Conservation (phyloP, 2,888 invertebrate genomes). For the Cerceris rybyensis region DNA sequence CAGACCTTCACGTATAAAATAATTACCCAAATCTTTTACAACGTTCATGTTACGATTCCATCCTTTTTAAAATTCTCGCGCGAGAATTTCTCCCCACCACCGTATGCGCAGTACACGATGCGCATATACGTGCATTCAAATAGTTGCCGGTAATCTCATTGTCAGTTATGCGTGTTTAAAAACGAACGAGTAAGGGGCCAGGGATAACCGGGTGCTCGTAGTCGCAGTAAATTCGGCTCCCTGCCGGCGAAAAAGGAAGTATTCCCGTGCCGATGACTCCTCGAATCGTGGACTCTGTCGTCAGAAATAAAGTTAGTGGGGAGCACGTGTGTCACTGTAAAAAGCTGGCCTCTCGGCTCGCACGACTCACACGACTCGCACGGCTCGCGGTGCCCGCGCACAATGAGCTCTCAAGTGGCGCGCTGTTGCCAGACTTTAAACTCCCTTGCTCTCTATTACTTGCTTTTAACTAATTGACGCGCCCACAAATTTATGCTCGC, state of each 20-base stretch:
- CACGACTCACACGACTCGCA: constrained; percentile 30
- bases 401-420: constrained; percentile 57
- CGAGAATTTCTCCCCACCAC: too few species aligned
- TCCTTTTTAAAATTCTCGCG: too few species aligned
- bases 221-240: constrained; percentile 61
- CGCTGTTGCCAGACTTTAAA: constrained; percentile 61
- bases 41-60: too few species aligned
- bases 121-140: neutral
- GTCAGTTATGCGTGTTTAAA: constrained; percentile 51
- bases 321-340: constrained; percentile 60
- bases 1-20: too few species aligned
- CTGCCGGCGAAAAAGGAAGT: constrained; percentile 60
- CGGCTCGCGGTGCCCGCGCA: constrained; percentile 28
- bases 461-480: constrained; percentile 47
- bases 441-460: constrained; percentile 23
- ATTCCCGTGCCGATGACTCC: constrained; percentile 65
- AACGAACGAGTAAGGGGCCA: constrained; percentile 21
- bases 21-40: too few species aligned
- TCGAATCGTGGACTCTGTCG: constrained; percentile 60
- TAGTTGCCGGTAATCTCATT: constrained; percentile 26
- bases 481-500: constrained; percentile 28
- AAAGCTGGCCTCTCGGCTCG: constrained; percentile 52
- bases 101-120: neutral
- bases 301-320: constrained; percentile 63
- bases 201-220: constrained; percentile 33